phyloP scores from a whole-genome alignment of 1,140 invertebrate species.

The Globodera rostochiensis region DNA sequence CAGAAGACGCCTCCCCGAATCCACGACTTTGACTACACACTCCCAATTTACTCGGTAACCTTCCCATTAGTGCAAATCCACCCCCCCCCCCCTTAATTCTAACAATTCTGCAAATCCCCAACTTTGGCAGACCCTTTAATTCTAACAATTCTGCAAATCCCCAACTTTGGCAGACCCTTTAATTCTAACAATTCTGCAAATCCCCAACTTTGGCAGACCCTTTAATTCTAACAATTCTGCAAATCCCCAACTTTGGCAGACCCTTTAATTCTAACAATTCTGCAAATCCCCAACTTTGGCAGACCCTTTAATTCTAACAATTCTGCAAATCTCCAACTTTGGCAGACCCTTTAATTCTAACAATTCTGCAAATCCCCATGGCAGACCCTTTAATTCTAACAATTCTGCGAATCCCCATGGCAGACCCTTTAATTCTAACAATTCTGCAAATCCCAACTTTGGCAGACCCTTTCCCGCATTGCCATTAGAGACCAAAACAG shows the following conservation, averaged over 20 bases:
- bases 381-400: too few species aligned
- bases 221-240: background rate
- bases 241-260: background rate
- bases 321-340: background rate
- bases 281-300: background rate
- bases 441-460: background rate
- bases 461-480: conserved; percentile 7
- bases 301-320: background rate
- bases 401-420: background rate
- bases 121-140: background rate
- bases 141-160: background rate
- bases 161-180: background rate
- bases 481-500: conserved; percentile 1
- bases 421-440: too few species aligned
- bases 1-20: conserved; percentile 33
- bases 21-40: conserved; percentile 38
- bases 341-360: background rate
- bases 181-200: background rate
- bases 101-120: background rate
- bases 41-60: conserved; percentile 41
- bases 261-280: background rate
- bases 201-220: background rate
- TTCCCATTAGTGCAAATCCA: background rate
- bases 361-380: background rate
- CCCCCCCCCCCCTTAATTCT: too few species aligned